phyloP scores from a whole-genome alignment of 2,113 vertebrate species.

The Phaethornis superciliosus region DNA sequence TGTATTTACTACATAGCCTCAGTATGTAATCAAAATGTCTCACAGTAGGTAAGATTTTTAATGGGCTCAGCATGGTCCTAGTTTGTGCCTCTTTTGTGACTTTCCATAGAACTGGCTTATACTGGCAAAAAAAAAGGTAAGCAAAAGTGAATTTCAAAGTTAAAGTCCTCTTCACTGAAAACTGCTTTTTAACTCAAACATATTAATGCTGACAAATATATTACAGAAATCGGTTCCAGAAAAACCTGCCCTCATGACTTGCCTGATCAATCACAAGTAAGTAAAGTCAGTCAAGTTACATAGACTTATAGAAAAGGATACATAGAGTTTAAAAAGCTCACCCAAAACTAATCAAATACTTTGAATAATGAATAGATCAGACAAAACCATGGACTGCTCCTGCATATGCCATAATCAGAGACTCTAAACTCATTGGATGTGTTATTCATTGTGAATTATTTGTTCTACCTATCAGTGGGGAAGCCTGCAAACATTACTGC shows the following conservation, averaged over 20 bases:
- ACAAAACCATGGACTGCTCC: slow-evolving; percentile 12
- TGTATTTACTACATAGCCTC: background rate
- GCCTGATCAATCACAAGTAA: background rate
- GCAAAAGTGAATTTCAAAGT: background rate
- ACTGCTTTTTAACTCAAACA: background rate
- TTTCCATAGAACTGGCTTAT: background rate
- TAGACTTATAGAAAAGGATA: background rate
- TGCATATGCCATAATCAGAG: slow-evolving; percentile 36
- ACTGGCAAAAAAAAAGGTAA: background rate
- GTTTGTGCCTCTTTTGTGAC: background rate
- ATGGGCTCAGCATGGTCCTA: background rate
- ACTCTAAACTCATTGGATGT: slow-evolving; percentile 52
- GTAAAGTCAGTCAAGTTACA: background rate
- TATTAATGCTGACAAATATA: background rate
- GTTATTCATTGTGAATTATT: slow-evolving; percentile 63
- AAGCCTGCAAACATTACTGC: slow-evolving; percentile 55
- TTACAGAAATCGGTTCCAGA: background rate
- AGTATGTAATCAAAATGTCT: background rate
- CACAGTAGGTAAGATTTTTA: background rate
- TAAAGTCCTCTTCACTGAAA: background rate
- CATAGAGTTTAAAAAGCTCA: slow-evolving; percentile 8
- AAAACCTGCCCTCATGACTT: background rate
- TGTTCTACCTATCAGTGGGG: slow-evolving; percentile 25
- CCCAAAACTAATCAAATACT: slow-evolving; percentile 49
- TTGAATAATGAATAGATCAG: slow-evolving; percentile 47